phyloP scores from a whole-genome alignment of 2,888 invertebrate species.

The Apodemia duryi region DNA sequence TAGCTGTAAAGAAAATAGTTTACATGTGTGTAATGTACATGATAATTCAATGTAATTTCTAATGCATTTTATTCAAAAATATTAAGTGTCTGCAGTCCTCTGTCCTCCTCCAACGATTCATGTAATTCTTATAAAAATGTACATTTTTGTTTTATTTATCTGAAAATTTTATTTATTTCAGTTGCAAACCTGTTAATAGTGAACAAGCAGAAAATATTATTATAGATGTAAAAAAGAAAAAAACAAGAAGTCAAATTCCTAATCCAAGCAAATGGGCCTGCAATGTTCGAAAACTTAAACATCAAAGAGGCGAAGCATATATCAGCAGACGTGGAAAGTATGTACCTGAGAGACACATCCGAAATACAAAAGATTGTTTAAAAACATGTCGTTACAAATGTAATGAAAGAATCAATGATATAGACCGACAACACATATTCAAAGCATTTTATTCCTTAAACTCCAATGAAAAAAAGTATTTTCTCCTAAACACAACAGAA shows the following conservation, averaged over 20 bases:
- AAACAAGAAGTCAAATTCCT: slow-evolving; percentile 46
- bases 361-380: slow-evolving; percentile 62
- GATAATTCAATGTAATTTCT: too few species aligned
- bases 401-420: slow-evolving; percentile 56
- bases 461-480: slow-evolving; percentile 66
- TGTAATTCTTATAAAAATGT: too few species aligned
- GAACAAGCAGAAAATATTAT: slow-evolving; percentile 30
- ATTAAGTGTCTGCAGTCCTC: too few species aligned
- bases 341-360: slow-evolving; percentile 57
- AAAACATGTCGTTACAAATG: slow-evolving; percentile 64
- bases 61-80: too few species aligned
- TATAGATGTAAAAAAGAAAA: slow-evolving; percentile 36
- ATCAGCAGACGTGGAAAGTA: slow-evolving; percentile 62
- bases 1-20: too few species aligned
- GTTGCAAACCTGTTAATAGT: slow-evolving; percentile 40
- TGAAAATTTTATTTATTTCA: slow-evolving; percentile 36
- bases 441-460: slow-evolving; percentile 66
- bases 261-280: slow-evolving; percentile 67
- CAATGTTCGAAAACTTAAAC: slow-evolving; percentile 62
- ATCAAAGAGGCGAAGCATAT: slow-evolving; percentile 67
- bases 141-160: too few species aligned
- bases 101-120: too few species aligned
- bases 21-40: too few species aligned
- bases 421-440: slow-evolving; percentile 62
- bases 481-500: slow-evolving; percentile 65